Evolutionary conservation across 2,113 vertebrate species (phyloP), one percentile per base, ranked within the genome.

Genomic region (Irena cyanogastra): DNA sequence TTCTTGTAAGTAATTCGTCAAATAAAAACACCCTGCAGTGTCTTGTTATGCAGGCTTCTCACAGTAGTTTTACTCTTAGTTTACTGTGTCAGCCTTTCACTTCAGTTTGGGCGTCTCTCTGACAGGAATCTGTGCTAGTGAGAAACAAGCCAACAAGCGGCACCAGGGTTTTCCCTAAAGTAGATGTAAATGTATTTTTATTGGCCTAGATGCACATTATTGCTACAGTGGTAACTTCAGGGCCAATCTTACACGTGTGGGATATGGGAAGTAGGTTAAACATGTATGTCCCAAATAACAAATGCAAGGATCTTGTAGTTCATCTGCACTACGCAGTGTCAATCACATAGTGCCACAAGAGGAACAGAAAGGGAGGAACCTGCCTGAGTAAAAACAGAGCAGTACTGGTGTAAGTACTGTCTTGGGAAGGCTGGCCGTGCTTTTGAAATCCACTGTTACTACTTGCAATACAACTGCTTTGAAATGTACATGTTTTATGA

Each of bases 241-340:
- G 82, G 39, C n/a, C 23, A 50, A 8, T 90, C 28, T 82, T 68
- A 33, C 12, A 24, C 1, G 0, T 49, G 13, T 63, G 75, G 56
- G 16, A 11, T 70, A 39, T 53, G 47, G 60, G 47, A 89, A 90
- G 60, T 66, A 59, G 10, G 10, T 54, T 90, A 71, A 87, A 66
- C 49, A 11, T 87, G 0, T 49, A 70, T 50, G 77, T 90, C 23
- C 39, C 27, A 85, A 44, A 27, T 71, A 83, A 66, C 5, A 82
- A 44, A 60, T 76, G 35, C 10, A 60, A 37, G 24, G 57, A 80
- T 19, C n/a, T 72, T 71, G 39, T 50, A n/a, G 30, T 66, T 87
- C 42, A 26, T 82, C 30, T 37, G 26, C 35, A 19, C 35, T 24
- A 19, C 0, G 0, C 57, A 39, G 8, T 39, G 18, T 82, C 74